phyloP scores from a whole-genome alignment of 2,113 vertebrate species.

The Pluvianellus socialis region DNA sequence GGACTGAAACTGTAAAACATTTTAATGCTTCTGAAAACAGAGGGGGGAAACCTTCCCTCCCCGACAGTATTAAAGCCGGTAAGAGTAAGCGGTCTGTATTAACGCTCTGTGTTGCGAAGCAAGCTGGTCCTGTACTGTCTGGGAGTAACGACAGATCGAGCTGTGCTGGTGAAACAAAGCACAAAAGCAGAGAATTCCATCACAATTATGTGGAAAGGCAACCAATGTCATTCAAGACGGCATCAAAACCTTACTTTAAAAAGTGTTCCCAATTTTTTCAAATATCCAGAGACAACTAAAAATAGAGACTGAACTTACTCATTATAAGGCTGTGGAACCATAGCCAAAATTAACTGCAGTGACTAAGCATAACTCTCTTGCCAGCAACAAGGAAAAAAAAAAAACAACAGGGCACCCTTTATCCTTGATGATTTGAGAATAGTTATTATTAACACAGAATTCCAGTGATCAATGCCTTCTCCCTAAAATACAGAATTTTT shows the following conservation, averaged over 20 bases:
- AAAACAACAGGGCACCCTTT: not conserved
- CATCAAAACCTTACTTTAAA: not conserved
- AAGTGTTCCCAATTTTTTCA: not conserved
- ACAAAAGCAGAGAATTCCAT: not conserved
- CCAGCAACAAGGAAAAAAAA: not conserved
- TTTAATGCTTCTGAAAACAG: constrained; percentile 26
- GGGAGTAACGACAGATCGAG: not conserved
- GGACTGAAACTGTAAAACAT: constrained; percentile 1
- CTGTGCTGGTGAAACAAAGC: not conserved
- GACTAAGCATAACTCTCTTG: constrained; percentile 25
- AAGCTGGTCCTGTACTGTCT: not conserved
- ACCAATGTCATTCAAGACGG: not conserved
- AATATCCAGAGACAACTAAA: not conserved
- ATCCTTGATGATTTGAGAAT: not conserved
- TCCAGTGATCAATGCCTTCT: not conserved
- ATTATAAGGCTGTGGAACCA: not conserved
- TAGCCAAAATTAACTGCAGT: constrained; percentile 26
- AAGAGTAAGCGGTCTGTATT: not conserved
- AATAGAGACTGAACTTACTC: constrained; percentile 22
- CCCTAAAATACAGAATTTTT: not conserved
- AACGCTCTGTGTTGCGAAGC: not conserved
- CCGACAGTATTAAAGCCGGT: not conserved
- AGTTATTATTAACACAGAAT: constrained; percentile 28
- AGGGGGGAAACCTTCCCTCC: not conserved
- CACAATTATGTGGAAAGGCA: not conserved